Evolutionary conservation across 2,113 vertebrate species (phyloP).

Genomic region (Neolamprologus falcicula): DNA sequence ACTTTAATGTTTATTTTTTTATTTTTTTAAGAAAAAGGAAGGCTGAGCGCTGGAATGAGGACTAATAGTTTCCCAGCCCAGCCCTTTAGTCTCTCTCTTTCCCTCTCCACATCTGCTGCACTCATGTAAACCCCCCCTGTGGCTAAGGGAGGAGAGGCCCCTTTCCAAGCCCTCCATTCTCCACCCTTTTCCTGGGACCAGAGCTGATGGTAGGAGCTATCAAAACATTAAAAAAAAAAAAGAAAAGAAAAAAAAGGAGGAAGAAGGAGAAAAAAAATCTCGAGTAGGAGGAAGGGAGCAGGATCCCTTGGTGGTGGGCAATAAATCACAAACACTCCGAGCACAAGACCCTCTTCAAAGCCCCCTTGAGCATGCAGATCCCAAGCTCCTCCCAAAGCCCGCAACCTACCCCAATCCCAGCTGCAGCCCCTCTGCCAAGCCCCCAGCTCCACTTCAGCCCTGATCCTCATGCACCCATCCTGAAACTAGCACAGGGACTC

Average conservation of each 20-base stretch:
- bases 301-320: slow-evolving; percentile 60
- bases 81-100: slow-evolving; percentile 28
- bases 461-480: slow-evolving; percentile 35
- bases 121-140: slow-evolving; percentile 66
- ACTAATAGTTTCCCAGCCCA: slow-evolving; percentile 59
- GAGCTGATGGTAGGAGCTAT: slow-evolving; percentile 61
- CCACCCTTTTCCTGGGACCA: slow-evolving; percentile 17
- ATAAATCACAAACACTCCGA: slow-evolving; percentile 66
- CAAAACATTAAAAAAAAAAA: slow-evolving; percentile 60
- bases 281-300: slow-evolving; percentile 37
- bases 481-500: neutral
- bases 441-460: neutral
- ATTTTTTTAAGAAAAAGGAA: neutral
- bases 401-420: neutral
- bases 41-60: slow-evolving; percentile 48
- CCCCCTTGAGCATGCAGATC: slow-evolving; percentile 12
- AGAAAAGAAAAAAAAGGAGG: neutral
- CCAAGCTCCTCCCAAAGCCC: neutral
- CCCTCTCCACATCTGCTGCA: slow-evolving; percentile 72
- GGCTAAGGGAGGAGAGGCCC: slow-evolving; percentile 54
- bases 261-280: neutral
- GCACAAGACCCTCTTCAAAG: slow-evolving; percentile 61
- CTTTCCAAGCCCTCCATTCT: slow-evolving; percentile 44
- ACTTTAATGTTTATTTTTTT: slow-evolving; percentile 37
- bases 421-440: slow-evolving; percentile 14